phyloP scores from a whole-genome alignment of 1,140 invertebrate species.

The Saccostrea glomerata region DNA sequence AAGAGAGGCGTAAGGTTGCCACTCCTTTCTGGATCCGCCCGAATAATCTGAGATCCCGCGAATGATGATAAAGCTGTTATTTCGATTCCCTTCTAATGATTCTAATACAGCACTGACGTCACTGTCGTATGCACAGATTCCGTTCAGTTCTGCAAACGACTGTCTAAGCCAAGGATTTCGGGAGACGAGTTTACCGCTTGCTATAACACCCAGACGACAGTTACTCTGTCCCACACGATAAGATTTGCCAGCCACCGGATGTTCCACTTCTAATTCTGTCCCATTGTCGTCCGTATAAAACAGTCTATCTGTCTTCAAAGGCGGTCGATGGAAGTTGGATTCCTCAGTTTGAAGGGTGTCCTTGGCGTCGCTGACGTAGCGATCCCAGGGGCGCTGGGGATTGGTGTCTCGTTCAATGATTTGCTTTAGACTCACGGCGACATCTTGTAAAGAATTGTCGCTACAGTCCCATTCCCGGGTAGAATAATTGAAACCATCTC shows the following conservation, averaged over 20 bases:
- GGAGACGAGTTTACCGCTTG: conserved; percentile 87
- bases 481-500: conserved; percentile 60
- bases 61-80: conserved; percentile 88
- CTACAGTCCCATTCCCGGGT: conserved; percentile 62
- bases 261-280: conserved; percentile 92
- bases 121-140: conserved; percentile 92
- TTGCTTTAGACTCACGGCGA: conserved; percentile 59
- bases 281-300: conserved; percentile 95
- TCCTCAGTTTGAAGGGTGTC: conserved; percentile 73
- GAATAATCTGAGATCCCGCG: conserved; percentile 96
- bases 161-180: conserved; percentile 80
- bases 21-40: conserved; percentile 95
- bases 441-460: conserved; percentile 63
- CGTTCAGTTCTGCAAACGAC: conserved; percentile 83
- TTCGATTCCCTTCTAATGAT: conserved; percentile 92
- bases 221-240: conserved; percentile 66
- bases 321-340: conserved; percentile 86
- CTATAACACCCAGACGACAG: conserved; percentile 91
- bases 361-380: conserved; percentile 86
- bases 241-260: conserved; percentile 64
- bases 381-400: conserved; percentile 78
- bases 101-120: conserved; percentile 91
- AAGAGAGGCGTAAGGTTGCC: conserved; percentile 95
- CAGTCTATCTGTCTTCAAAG: conserved; percentile 91
- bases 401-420: conserved; percentile 46